These are phyloP conservation scores for Bombus cullumanus DNA, from an alignment of 1,140 invertebrate species.

Conservation along the genomic window DNA sequence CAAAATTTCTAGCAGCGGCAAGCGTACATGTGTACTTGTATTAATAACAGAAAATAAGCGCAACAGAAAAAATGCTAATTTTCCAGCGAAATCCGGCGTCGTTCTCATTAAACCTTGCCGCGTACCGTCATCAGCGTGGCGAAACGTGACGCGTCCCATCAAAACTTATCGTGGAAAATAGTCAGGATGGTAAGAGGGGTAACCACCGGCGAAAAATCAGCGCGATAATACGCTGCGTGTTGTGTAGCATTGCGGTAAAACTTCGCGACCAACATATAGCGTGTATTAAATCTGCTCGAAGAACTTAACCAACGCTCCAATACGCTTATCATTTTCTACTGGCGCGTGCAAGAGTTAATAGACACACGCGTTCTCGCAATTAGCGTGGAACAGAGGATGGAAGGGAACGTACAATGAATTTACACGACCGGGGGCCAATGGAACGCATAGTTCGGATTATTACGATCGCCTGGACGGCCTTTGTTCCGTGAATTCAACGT, in stretches of 20 bases:
- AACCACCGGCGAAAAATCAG: neutral
- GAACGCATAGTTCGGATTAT: conserved; percentile 66
- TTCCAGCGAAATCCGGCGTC: neutral
- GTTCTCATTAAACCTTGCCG: conserved; percentile 12
- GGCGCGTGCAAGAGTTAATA: conserved; percentile 23
- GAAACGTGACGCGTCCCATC: conserved; percentile 9
- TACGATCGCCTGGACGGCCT: conserved; percentile 57
- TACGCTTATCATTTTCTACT: conserved; percentile 31
- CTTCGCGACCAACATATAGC: neutral
- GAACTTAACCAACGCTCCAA: conserved; percentile 15
- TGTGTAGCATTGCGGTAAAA: neutral
- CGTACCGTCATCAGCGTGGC: neutral
- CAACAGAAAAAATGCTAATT: conserved; percentile 20
- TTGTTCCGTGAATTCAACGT: conserved; percentile 54
- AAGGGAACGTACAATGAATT: conserved; percentile 44
- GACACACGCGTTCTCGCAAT: conserved; percentile 52
- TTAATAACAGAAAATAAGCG: neutral
- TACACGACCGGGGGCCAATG: conserved; percentile 59
- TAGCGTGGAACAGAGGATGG: conserved; percentile 37
- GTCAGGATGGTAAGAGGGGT: neutral
- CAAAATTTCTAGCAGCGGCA: neutral
- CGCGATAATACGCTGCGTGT: neutral
- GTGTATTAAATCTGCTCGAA: neutral
- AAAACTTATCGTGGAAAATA: conserved; percentile 34
- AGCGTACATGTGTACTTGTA: neutral